phyloP scores from a whole-genome alignment of 1,140 invertebrate species.

The Drosophila lacertosa region DNA sequence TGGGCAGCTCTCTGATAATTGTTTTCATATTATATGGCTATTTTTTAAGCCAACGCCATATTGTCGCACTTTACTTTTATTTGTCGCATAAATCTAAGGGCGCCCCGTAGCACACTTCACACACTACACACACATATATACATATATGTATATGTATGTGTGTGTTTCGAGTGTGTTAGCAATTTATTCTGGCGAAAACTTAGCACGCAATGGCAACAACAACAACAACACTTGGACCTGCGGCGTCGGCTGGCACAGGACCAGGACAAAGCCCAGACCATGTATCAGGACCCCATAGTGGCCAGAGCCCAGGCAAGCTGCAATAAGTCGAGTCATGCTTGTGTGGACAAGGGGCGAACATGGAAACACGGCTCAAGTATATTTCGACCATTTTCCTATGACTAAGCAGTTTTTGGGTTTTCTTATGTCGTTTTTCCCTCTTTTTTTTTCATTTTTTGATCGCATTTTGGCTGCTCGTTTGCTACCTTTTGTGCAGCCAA shows the following conservation, averaged over 20 bases:
- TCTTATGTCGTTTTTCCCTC: no score
- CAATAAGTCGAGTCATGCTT: slow-evolving; percentile 64
- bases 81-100: slow-evolving; percentile 69
- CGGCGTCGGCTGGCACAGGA: slow-evolving; percentile 21
- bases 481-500: slow-evolving; percentile 65
- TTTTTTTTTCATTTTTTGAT: slow-evolving; percentile 1
- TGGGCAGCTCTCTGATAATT: slow-evolving; percentile 56
- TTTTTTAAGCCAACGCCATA: slow-evolving; percentile 70
- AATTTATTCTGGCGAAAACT: slow-evolving; percentile 70
- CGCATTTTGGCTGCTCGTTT: slow-evolving; percentile 49
- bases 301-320: slow-evolving; percentile 20
- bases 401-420: slow-evolving; percentile 62
- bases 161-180: slow-evolving; percentile 55
- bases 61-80: slow-evolving; percentile 77
- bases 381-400: slow-evolving; percentile 67
- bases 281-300: slow-evolving; percentile 25
- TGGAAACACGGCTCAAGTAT: slow-evolving; percentile 59
- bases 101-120: slow-evolving; percentile 25
- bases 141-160: slow-evolving; percentile 17
- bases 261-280: neutral
- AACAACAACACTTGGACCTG: slow-evolving; percentile 44
- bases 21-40: slow-evolving; percentile 62
- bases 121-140: slow-evolving; percentile 1
- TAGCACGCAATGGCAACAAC: slow-evolving; percentile 62
- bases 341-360: slow-evolving; percentile 33